Evolutionary conservation across 2,113 vertebrate species (phyloP).

Genomic region (Phainopepla nitens): DNA sequence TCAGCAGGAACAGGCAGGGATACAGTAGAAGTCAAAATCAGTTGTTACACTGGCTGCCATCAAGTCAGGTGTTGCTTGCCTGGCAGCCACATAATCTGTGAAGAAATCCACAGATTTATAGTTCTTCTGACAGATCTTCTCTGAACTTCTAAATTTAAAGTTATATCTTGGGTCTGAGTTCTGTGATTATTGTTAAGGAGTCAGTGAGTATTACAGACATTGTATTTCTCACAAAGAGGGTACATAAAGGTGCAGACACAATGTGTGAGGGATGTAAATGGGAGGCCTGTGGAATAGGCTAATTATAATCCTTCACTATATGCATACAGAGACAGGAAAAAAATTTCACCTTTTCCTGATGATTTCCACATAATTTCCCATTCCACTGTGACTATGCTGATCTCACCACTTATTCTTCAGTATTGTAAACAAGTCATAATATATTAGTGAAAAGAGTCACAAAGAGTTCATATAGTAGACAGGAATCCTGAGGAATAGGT

Average conservation of each 20-base stretch:
- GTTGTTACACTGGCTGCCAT: neutral
- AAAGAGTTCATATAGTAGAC: slow-evolving; percentile 24
- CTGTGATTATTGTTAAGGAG: neutral
- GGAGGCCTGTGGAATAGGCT: neutral
- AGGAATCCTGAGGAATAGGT: slow-evolving; percentile 60
- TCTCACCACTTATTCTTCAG: slow-evolving; percentile 13
- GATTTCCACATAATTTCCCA: slow-evolving; percentile 9
- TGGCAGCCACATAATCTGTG: neutral
- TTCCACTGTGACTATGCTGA: neutral
- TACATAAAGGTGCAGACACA: neutral
- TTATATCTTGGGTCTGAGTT: neutral
- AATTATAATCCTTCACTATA: neutral
- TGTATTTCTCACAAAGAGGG: neutral
- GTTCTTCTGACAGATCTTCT: neutral
- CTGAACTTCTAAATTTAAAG: neutral
- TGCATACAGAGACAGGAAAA: neutral
- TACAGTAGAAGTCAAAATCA: neutral
- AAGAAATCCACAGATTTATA: neutral
- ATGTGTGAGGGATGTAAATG: neutral
- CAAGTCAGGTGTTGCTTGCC: neutral
- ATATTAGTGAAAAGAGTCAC: slow-evolving; percentile 44
- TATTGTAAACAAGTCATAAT: slow-evolving; percentile 64
- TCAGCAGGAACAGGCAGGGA: neutral
- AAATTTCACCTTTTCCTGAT: neutral
- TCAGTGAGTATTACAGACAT: neutral